phyloP scores from a whole-genome alignment of 2,797 vertebrate species.

The Pogonophryne albipinna region DNA sequence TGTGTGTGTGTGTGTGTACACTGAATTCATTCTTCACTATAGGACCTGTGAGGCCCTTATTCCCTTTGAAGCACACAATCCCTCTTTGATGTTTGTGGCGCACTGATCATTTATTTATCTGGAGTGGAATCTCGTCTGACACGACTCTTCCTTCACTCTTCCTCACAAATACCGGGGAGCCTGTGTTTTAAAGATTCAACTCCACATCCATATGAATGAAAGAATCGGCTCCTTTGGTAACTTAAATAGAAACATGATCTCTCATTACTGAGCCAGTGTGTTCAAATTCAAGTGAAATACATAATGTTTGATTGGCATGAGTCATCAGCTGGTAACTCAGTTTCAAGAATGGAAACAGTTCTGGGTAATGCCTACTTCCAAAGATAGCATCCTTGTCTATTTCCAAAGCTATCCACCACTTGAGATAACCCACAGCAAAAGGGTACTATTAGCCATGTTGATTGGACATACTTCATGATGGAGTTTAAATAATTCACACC shows the following conservation, averaged over 20 bases:
- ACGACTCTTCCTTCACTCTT: conserved; percentile 59
- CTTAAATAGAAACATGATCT: neutral
- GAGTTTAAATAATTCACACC: conserved; percentile 61
- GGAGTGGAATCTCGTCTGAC: conserved; percentile 62
- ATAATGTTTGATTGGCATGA: neutral
- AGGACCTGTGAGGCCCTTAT: conserved; percentile 63
- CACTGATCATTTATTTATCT: conserved; percentile 86
- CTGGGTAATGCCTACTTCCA: conserved; percentile 28
- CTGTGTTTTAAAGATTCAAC: conserved; percentile 48
- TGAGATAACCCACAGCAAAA: conserved; percentile 58
- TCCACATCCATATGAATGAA: conserved; percentile 28
- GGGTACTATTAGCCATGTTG: conserved; percentile 43
- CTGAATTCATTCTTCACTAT: conserved; percentile 60
- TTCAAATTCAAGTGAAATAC: conserved; percentile 12
- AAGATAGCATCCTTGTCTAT: conserved; percentile 61
- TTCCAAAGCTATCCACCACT: conserved; percentile 52
- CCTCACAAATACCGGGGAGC: conserved; percentile 44
- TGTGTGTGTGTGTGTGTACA: conserved; percentile 18
- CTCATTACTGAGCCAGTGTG: neutral
- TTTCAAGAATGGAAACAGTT: conserved; percentile 48
- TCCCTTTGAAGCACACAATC: conserved; percentile 82
- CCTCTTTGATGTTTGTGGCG: conserved; percentile 85
- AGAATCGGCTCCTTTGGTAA: conserved; percentile 4
- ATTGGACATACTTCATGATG: conserved; percentile 69
- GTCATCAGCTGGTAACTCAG: conserved; percentile 35